Conservation (phyloP, 2,888 invertebrate genomes). For the Mesochorus sp. region DNA sequence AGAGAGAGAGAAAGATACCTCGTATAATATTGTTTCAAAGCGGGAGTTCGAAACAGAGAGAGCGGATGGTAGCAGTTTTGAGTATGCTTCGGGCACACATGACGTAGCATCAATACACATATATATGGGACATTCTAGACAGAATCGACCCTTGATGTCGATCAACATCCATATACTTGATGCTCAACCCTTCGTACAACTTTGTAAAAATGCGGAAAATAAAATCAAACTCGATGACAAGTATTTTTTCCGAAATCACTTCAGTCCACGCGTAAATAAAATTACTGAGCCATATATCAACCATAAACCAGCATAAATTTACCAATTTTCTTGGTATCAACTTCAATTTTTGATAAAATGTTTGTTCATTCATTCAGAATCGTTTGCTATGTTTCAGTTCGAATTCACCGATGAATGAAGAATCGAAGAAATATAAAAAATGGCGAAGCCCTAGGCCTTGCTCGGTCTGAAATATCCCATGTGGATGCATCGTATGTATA, state of each 20-base stretch:
- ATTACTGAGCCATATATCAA: too few species aligned
- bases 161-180: not conserved
- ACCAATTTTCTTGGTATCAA: too few species aligned
- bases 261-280: too few species aligned
- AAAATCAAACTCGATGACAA: too few species aligned
- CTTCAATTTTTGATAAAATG: too few species aligned
- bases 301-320: too few species aligned
- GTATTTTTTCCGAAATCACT: too few species aligned
- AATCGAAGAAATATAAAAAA: not conserved
- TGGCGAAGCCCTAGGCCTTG: too few species aligned
- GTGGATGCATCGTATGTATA: not conserved
- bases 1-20: constrained; percentile 7
- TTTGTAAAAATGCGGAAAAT: too few species aligned
- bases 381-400: too few species aligned
- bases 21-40: constrained; percentile 45
- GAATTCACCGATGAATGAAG: not conserved
- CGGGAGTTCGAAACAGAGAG: not conserved
- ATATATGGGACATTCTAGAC: not conserved
- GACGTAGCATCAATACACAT: constrained; percentile 30
- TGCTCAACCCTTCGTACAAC: too few species aligned
- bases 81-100: constrained; percentile 22
- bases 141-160: not conserved
- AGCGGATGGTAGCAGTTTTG: constrained; percentile 12
- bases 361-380: too few species aligned
- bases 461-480: not conserved